Conservation (phyloP, 2,888 invertebrate species). For the Camponotus fellah region DNA sequence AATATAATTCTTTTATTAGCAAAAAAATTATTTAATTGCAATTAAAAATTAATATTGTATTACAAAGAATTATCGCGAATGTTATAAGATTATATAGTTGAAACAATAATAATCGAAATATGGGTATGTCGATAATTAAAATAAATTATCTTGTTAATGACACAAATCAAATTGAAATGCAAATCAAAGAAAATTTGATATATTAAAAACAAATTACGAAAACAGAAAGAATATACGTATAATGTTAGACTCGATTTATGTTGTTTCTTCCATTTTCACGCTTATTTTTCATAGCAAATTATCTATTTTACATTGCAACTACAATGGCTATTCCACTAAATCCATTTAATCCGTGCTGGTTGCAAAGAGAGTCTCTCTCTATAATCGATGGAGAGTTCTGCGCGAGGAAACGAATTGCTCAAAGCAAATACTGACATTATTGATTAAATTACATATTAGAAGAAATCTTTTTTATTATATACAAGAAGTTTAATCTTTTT, state of each 20-base stretch:
- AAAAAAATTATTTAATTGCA: not conserved
- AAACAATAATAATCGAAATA: not conserved
- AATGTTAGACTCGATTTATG: conserved; percentile 52
- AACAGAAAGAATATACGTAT: conserved; percentile 53
- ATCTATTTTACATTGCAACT: conserved; percentile 63
- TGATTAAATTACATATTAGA: not conserved
- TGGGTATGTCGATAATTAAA: not conserved
- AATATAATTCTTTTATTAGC: not conserved
- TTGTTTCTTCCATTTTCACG: conserved; percentile 58
- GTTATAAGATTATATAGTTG: not conserved
- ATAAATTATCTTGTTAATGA: not conserved
- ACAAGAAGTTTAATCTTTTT: not conserved
- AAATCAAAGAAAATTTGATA: conserved; percentile 8
- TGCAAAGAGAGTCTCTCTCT: conserved; percentile 23
- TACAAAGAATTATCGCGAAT: not conserved
- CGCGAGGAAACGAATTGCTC: conserved; percentile 20
- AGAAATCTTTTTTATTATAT: not conserved
- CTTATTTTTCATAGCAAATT: conserved; percentile 65
- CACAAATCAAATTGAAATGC: not conserved
- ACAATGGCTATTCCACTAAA: conserved; percentile 47
- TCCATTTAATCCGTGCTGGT: conserved; percentile 63
- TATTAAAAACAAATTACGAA: conserved; percentile 18
- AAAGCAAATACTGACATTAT: not conserved
- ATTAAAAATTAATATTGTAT: not conserved
- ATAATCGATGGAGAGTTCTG: conserved; percentile 12